Evolutionary conservation across 1,140 invertebrate genomes (phyloP).

Genomic region (Drosophila ercepeae): DNA sequence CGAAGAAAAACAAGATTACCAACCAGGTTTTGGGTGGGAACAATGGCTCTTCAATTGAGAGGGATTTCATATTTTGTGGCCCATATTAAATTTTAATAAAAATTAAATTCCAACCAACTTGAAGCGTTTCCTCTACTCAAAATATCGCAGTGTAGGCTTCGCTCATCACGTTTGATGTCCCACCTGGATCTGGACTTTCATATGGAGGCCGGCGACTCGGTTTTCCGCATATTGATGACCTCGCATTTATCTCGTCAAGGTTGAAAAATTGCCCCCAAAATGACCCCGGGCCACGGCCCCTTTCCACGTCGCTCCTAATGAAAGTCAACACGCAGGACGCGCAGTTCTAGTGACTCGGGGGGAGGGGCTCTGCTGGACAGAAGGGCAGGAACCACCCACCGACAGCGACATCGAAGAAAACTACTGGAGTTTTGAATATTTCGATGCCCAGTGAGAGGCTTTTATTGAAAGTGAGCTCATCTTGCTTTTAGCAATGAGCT

Average conservation of each 20-base stretch:
- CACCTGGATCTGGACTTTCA: constrained; percentile 15
- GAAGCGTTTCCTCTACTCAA: not conserved
- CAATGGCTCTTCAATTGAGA: not conserved
- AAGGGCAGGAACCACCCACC: constrained; percentile 3
- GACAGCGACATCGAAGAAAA: too few relatives aligned
- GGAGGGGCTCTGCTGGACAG: constrained; percentile 1
- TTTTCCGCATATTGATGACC: constrained; percentile 50
- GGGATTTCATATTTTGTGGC: not conserved
- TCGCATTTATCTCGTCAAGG: constrained; percentile 50
- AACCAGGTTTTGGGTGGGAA: not conserved
- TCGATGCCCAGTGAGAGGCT: constrained; percentile 23
- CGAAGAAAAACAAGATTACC: constrained; percentile 18
- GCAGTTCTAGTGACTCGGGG: constrained; percentile 16
- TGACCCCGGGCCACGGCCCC: constrained; percentile 27
- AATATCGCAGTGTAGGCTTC: not conserved
- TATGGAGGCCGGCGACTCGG: constrained; percentile 12
- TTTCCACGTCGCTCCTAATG: constrained; percentile 34
- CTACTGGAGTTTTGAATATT: constrained; percentile 28
- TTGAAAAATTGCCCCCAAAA: constrained; percentile 40
- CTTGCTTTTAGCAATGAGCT: not conserved
- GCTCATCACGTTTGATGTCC: not conserved
- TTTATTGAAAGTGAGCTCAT: constrained; percentile 30
- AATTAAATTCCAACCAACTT: not conserved
- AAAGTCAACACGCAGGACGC: constrained; percentile 60
- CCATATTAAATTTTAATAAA: not conserved